These are phyloP conservation scores for Criorhina ranunculi DNA, from an alignment of 2,888 invertebrate species.

Conservation along the genomic window DNA sequence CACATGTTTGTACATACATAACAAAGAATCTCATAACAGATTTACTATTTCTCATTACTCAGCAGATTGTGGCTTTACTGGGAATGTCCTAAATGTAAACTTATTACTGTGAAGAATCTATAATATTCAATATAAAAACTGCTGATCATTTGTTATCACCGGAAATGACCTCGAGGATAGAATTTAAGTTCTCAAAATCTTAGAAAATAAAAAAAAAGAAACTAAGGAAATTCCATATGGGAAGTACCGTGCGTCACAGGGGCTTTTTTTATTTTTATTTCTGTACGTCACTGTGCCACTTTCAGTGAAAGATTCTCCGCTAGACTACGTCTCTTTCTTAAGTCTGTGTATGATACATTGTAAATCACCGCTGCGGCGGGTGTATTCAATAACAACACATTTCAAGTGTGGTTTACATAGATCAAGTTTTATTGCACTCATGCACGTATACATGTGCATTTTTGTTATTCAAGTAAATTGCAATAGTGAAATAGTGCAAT, in stretches of 20 bases:
- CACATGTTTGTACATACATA: too few relatives aligned
- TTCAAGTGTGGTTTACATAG: neutral
- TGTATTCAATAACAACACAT: neutral
- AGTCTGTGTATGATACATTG: neutral
- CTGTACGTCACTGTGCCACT: neutral
- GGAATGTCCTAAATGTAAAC: too few relatives aligned
- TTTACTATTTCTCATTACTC: too few relatives aligned
- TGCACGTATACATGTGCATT: neutral
- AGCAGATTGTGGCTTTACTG: too few relatives aligned
- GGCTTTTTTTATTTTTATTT: neutral
- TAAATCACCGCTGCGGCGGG: slow-evolving; percentile 29
- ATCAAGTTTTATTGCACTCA: neutral
- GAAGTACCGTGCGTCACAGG: slow-evolving; percentile 54
- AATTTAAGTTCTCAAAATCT: neutral
- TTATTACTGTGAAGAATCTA: too few relatives aligned
- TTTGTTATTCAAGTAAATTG: slow-evolving; percentile 2
- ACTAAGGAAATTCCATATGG: slow-evolving; percentile 33
- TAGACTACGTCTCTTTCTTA: neutral
- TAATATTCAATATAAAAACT: neutral
- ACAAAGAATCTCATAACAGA: too few relatives aligned
- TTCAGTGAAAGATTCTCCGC: neutral
- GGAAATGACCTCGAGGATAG: neutral
- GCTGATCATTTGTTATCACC: neutral
- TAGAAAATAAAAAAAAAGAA: slow-evolving; percentile 10
- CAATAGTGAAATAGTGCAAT: neutral